Evolutionary conservation across 2,113 vertebrate genomes (phyloP).

Genomic region (Tragelaphus strepsiceros): DNA sequence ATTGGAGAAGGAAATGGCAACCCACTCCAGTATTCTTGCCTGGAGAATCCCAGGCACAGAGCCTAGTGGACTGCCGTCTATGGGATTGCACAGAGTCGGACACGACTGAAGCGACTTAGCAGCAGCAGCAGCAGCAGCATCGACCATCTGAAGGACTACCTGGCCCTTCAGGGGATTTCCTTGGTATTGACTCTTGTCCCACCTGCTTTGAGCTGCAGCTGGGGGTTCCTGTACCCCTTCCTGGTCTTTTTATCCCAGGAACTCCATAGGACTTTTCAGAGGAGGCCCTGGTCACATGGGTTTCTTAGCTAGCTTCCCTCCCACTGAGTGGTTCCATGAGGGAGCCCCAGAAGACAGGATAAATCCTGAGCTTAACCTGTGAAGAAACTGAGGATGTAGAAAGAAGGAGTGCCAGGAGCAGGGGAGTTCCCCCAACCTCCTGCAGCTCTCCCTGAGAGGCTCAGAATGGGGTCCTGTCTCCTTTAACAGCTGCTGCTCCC

Average conservation of each 20-base stretch:
- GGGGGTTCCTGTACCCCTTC: background rate
- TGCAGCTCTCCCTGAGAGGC: background rate
- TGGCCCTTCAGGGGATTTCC: background rate
- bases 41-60: too few species aligned
- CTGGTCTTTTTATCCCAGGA: background rate
- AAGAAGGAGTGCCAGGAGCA: background rate
- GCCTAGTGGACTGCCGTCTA: too few species aligned
- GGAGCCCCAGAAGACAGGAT: background rate
- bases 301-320: background rate
- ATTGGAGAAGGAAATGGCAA: too few species aligned
- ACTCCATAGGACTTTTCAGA: background rate
- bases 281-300: background rate
- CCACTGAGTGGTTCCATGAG: background rate
- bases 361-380: background rate
- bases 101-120: too few species aligned
- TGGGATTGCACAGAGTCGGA: too few species aligned
- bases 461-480: background rate
- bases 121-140: background rate
- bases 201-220: background rate
- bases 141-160: background rate
- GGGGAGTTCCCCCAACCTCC: background rate
- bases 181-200: background rate
- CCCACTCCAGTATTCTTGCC: too few species aligned
- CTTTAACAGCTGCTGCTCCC: slow-evolving; percentile 26
- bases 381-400: background rate